These are phyloP conservation scores for Xylota sylvarum DNA, from an alignment of 2,888 invertebrate genomes.

Conservation along the genomic window DNA sequence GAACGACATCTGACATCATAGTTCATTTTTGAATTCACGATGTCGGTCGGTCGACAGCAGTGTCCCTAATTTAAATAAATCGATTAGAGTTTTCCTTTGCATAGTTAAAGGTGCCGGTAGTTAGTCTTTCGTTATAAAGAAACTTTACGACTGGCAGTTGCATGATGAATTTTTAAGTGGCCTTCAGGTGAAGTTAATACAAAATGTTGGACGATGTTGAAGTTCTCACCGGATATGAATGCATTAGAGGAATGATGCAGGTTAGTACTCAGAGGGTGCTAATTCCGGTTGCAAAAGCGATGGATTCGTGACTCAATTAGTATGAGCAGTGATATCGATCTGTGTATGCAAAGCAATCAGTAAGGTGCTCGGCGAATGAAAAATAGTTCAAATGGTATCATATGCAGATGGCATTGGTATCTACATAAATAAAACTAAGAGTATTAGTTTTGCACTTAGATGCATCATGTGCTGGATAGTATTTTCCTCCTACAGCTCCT, in stretches of 20 bases:
- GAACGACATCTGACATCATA: slow-evolving; percentile 68
- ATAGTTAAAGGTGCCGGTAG: neutral
- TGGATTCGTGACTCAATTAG: no score
- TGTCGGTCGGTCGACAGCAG: slow-evolving; percentile 5
- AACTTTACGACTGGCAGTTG: slow-evolving; percentile 7
- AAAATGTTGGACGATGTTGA: neutral
- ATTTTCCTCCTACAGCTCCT: no score
- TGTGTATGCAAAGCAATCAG: no score
- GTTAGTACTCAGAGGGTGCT: neutral
- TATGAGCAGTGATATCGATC: no score
- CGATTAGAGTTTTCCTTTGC: slow-evolving; percentile 30
- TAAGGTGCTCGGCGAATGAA: no score
- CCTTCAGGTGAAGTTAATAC: neutral
- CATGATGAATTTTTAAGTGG: slow-evolving; percentile 43
- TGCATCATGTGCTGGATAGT: no score
- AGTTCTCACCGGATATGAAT: neutral
- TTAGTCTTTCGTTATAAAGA: neutral
- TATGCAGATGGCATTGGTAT: no score
- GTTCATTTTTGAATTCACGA: slow-evolving; percentile 37
- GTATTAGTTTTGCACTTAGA: no score
- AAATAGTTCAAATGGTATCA: no score
- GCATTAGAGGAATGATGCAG: neutral
- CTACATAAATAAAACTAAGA: no score
- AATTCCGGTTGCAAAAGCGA: neutral
- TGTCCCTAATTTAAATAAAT: slow-evolving; percentile 54